phyloP scores from a whole-genome alignment of 2,888 invertebrate genomes.

The Plebejus argus region DNA sequence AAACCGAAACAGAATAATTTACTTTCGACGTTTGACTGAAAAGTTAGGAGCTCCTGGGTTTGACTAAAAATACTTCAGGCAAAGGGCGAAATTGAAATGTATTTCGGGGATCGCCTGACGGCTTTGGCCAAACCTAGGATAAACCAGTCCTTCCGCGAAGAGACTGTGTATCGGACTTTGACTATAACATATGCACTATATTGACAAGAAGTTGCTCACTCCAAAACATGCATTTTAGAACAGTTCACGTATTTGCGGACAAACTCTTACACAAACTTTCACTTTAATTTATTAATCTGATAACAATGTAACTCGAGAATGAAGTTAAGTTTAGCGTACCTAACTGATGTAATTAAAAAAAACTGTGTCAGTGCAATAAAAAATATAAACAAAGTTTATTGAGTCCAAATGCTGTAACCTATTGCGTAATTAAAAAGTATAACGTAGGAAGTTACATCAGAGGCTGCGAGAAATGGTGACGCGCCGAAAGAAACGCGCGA shows the following conservation, averaged over 20 bases:
- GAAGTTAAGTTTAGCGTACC: constrained; percentile 1
- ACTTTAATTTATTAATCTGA: constrained; percentile 5
- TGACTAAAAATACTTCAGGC: too few species aligned
- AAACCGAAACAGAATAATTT: too few species aligned
- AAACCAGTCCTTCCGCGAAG: too few species aligned
- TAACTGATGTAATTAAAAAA: neutral
- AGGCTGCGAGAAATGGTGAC: constrained; percentile 64
- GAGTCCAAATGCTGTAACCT: constrained; percentile 50
- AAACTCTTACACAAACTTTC: constrained; percentile 4
- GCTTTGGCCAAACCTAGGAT: too few species aligned
- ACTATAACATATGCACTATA: neutral
- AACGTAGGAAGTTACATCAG: constrained; percentile 65
- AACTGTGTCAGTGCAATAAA: neutral
- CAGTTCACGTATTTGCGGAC: neutral
- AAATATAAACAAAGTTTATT: constrained; percentile 31
- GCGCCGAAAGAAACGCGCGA: constrained; percentile 58
- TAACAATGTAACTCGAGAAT: constrained; percentile 5
- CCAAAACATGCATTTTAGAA: neutral
- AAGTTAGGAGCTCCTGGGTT: too few species aligned
- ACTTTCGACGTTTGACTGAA: too few species aligned
- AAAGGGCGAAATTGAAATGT: too few species aligned
- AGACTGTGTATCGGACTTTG: too few species aligned
- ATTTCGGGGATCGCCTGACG: too few species aligned
- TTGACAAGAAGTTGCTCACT: too few species aligned
- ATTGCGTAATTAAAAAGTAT: constrained; percentile 53